Base-by-base conservation (phyloP, 2,113 vertebrate species). In the Xiphophorus couchianus region DNA sequence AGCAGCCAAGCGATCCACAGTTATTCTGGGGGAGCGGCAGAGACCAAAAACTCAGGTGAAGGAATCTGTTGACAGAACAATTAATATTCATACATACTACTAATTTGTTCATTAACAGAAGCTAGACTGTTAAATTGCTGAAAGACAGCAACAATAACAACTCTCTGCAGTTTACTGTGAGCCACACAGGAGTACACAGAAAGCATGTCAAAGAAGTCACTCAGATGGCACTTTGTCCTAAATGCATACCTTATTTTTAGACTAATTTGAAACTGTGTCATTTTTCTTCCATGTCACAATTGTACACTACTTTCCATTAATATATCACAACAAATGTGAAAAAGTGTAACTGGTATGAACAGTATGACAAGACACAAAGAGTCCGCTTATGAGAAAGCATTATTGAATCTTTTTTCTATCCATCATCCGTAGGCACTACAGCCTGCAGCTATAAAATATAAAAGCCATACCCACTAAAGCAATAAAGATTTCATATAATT, bases 401-500 rank as follows among this genome's bases (percentile, higher is more conserved):
- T 4, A 74, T 66, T 76, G 71, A 83, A 71, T 44, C 22, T 7
- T 62, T 7, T 69, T 62, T 73, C 44, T 80, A 66, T 77, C 54
- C 69, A 51, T 27, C 3, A 8, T 9, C 62, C 85, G 37, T 63
- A 72, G 48, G 60, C 2, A 67, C 39, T 28, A 42, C 71, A 68
- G 66, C 51, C 17, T 71, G 22, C 63, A 61, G 0, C 63, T 30
- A 81, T 72, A 73, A 66, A 66, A 74, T 67, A 68, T 5, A 66
- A 58, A 62, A 6, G 11, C n/a, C 25, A 70, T 37, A 29, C 27
- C 0, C 19, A 15, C 19, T 19, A 48, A 69, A 66, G 66, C 33
- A 63, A 75, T 84, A 61, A 62, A 51, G 62, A 72, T 76, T 62
- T 77, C 54, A 71, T 31, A 80, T 73, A 28, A 65, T 81, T 81